A percentile compares a stretch with the other conserved stretches of the same genome.
Evolutionary conservation across 2,113 vertebrate species (phyloP).

Genomic region (Empidonax traillii): DNA sequence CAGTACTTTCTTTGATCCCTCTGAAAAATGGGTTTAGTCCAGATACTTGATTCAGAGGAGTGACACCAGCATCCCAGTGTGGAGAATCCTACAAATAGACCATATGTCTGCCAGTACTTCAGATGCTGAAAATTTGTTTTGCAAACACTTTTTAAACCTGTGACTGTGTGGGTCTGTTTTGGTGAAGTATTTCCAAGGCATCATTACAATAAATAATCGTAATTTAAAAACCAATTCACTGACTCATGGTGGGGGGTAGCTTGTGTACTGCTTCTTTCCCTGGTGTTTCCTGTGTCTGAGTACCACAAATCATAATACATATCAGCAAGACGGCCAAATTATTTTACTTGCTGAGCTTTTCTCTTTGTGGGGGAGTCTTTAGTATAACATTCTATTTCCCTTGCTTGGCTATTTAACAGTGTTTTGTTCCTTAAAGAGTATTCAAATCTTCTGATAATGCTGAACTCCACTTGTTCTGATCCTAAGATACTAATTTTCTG

Average conservation of each 20-base stretch:
- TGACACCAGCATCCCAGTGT: not conserved
- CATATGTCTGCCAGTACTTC: not conserved
- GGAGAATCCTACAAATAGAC: not conserved
- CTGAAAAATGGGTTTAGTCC: not conserved
- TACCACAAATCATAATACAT: not conserved
- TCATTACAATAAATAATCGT: not conserved
- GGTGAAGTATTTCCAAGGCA: not conserved
- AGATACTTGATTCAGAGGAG: not conserved
- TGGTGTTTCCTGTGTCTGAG: not conserved
- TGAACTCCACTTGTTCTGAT: not conserved
- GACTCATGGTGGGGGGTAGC: not conserved
- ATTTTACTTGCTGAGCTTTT: not conserved
- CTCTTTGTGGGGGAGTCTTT: not conserved
- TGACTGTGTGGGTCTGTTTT: not conserved
- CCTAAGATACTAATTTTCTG: not conserved
- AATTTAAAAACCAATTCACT: not conserved
- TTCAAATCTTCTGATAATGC: not conserved
- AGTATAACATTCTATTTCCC: not conserved
- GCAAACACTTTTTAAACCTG: not conserved
- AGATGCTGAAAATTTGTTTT: not conserved
- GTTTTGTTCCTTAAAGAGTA: not conserved
- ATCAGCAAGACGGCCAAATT: not conserved
- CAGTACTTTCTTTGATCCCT: not conserved
- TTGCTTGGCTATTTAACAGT: not conserved
- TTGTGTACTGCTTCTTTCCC: not conserved